phyloP scores from a whole-genome alignment of 2,888 invertebrate genomes.

The Chrysolina oricalcia region DNA sequence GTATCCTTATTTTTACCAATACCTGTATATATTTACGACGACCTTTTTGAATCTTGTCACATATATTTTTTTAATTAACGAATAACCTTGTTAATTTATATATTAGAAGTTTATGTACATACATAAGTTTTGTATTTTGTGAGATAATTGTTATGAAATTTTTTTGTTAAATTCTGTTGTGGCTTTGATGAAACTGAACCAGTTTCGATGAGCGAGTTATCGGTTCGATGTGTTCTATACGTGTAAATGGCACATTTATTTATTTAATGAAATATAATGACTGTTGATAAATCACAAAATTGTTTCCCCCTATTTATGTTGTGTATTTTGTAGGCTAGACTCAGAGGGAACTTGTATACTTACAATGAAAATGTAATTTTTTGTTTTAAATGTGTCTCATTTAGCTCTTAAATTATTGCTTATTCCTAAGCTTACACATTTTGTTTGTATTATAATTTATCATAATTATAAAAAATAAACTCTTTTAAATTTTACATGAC shows the following conservation, averaged over 20 bases:
- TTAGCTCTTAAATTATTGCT: constrained; percentile 63
- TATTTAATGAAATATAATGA: constrained; percentile 54
- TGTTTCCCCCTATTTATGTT: constrained; percentile 56
- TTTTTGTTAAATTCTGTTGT: constrained; percentile 61
- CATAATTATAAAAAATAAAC: constrained; percentile 64
- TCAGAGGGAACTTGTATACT: constrained; percentile 58
- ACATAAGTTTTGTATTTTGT: constrained; percentile 39
- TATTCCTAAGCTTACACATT: constrained; percentile 65
- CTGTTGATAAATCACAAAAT: constrained; percentile 51
- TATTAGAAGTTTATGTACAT: constrained; percentile 51
- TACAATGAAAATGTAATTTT: constrained; percentile 57
- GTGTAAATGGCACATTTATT: constrained; percentile 60
- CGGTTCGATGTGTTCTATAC: constrained; percentile 51
- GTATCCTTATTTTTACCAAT: constrained; percentile 44
- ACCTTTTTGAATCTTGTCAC: constrained; percentile 39
- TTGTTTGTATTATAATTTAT: constrained; percentile 69
- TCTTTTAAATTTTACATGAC: constrained; percentile 61
- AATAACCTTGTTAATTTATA: constrained; percentile 49
- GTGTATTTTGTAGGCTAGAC: constrained; percentile 58
- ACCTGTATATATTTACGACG: constrained; percentile 51
- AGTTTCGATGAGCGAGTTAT: constrained; percentile 40
- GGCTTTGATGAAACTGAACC: constrained; percentile 55
- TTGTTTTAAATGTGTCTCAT: constrained; percentile 64
- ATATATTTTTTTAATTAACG: constrained; percentile 46
- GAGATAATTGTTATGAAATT: constrained; percentile 44